These are phyloP conservation scores for Hyla sarda DNA, from an alignment of 2,113 vertebrate genomes.

Conservation along the genomic window DNA sequence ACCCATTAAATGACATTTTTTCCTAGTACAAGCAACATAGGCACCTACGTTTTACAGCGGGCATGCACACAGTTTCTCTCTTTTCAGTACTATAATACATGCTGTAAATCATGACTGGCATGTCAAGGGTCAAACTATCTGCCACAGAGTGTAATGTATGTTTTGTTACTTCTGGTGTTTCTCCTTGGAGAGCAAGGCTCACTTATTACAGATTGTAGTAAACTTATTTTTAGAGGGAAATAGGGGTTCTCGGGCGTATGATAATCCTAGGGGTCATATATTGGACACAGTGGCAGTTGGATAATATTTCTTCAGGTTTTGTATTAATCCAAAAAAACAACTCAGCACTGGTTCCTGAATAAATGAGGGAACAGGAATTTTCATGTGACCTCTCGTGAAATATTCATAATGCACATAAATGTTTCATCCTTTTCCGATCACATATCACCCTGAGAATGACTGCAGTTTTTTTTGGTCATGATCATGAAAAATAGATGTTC, in stretches of 20 bases:
- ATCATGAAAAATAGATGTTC: slow-evolving; percentile 56
- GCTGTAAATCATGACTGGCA: too few species aligned
- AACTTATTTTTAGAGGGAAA: slow-evolving; percentile 28
- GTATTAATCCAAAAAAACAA: slow-evolving; percentile 58
- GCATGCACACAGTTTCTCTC: background rate
- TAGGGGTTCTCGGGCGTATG: background rate
- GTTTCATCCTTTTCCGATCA: slow-evolving; percentile 65
- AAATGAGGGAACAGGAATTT: slow-evolving; percentile 49
- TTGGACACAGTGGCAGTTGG: slow-evolving; percentile 12
- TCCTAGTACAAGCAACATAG: background rate
- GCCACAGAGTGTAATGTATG: background rate
- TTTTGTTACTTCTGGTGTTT: background rate
- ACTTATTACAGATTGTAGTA: slow-evolving; percentile 1
- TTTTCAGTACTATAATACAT: too few species aligned
- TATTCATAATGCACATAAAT: slow-evolving; percentile 64
- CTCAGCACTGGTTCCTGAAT: slow-evolving; percentile 58
- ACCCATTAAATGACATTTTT: background rate
- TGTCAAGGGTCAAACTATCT: background rate
- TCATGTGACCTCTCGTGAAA: slow-evolving; percentile 64
- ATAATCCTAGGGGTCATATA: slow-evolving; percentile 20
- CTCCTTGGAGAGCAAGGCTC: background rate
- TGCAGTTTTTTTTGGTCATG: slow-evolving; percentile 53
- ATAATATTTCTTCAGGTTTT: slow-evolving; percentile 33
- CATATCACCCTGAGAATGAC: slow-evolving; percentile 59
- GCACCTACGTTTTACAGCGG: background rate